Conservation (phyloP, 2,797 vertebrate species). For the Diplodus sargus region DNA sequence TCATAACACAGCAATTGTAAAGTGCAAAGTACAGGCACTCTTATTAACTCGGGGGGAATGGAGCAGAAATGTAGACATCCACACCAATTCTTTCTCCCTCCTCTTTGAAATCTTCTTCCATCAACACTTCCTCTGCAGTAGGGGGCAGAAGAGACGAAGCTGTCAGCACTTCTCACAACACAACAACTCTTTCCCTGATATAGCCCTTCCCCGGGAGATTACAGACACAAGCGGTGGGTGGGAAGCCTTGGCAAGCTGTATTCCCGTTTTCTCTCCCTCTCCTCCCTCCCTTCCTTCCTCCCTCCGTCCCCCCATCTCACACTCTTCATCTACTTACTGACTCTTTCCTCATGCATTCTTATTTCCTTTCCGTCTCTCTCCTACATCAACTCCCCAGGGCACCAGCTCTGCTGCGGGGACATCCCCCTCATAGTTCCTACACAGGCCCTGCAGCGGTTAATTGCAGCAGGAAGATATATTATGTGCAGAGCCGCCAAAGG, state of each 20-base stretch:
- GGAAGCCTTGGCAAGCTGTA: slow-evolving; percentile 64
- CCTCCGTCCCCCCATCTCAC: not conserved
- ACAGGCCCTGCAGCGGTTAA: slow-evolving; percentile 71
- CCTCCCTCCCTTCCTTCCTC: too few relatives aligned
- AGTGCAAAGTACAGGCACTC: slow-evolving; percentile 5
- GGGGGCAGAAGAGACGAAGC: slow-evolving; percentile 83
- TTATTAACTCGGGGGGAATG: slow-evolving; percentile 24
- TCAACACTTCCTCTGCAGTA: slow-evolving; percentile 78
- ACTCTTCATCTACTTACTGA: slow-evolving; percentile 16
- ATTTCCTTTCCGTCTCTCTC: slow-evolving; percentile 56
- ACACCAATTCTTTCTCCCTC: slow-evolving; percentile 10
- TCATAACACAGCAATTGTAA: slow-evolving; percentile 15
- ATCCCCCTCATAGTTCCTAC: slow-evolving; percentile 62
- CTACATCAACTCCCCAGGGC: slow-evolving; percentile 60
- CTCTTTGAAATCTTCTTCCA: slow-evolving; percentile 60
- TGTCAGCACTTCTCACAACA: slow-evolving; percentile 72
- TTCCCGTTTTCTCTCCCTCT: slow-evolving; percentile 43
- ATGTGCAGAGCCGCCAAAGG: slow-evolving; percentile 60
- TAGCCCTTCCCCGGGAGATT: slow-evolving; percentile 67
- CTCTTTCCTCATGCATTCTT: slow-evolving; percentile 49
- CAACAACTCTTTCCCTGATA: slow-evolving; percentile 68
- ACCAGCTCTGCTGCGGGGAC: slow-evolving; percentile 60
- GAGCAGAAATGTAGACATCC: slow-evolving; percentile 30
- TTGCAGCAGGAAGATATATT: slow-evolving; percentile 68
- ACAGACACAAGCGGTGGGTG: slow-evolving; percentile 72